phyloP scores from a whole-genome alignment of 2,797 vertebrate genomes.

The Aeoliscus strigatus region DNA sequence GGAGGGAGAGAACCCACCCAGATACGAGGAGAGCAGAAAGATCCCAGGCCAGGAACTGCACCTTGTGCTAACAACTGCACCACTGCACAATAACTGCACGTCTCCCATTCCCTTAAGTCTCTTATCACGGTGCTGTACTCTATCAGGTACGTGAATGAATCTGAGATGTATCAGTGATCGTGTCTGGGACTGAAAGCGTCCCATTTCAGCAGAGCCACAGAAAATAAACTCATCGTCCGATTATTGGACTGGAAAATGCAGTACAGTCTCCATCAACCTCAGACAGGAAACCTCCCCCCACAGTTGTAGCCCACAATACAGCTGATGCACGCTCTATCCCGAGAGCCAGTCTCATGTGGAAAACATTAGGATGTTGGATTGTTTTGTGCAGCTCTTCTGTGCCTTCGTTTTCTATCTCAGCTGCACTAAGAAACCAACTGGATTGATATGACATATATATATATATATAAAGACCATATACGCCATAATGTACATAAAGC shows the following conservation, averaged over 20 bases:
- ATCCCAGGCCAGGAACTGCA: no score
- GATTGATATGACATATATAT: slow-evolving; percentile 15
- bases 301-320: slow-evolving; percentile 23
- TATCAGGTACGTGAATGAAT: slow-evolving; percentile 33
- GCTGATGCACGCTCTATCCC: slow-evolving; percentile 20
- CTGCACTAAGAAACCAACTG: slow-evolving; percentile 1
- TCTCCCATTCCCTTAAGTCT: no score
- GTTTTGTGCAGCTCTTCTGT: slow-evolving; percentile 1
- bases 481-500: slow-evolving; percentile 1
- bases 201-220: slow-evolving; percentile 14
- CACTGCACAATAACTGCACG: no score
- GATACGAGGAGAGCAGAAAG: no score
- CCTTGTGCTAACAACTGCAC: no score
- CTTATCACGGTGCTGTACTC: no score
- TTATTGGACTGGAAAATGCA: slow-evolving; percentile 60
- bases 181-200: slow-evolving; percentile 9
- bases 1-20: no score
- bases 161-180: slow-evolving; percentile 38
- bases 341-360: slow-evolving; percentile 11
- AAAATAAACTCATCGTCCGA: slow-evolving; percentile 40
- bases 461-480: neutral
- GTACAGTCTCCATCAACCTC: slow-evolving; percentile 33
- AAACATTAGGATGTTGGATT: slow-evolving; percentile 2
- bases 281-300: slow-evolving; percentile 30
- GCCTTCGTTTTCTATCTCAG: slow-evolving; percentile 11